Base-by-base conservation (phyloP, 2,888 invertebrate genomes). In the Apotomis capreana region DNA sequence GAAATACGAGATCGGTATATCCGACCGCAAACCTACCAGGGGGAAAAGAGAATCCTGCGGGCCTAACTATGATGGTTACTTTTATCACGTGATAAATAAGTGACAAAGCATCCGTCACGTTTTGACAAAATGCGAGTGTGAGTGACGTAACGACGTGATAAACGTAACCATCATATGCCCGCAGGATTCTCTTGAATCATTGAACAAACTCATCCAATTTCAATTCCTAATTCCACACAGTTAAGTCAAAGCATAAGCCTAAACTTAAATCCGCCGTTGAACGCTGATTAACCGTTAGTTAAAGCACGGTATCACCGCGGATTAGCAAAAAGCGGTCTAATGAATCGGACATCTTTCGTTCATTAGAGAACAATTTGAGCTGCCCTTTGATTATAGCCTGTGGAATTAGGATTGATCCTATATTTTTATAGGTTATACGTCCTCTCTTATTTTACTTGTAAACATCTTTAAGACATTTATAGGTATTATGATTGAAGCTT, bases 321-420 rank as follows among this genome's bases (percentile, higher is more conserved):
- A 59, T 68, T 68, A 63, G 72, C 52, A 63, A 63, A 68, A 59
- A 63, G 15, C 58, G 52, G 54, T 57, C 49, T 71, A 71, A 71
- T 71, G 62, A 72, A 72, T 68, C 72, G 63, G 72, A 72, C 68
- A 68, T 72, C 68, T 72, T 71, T 59, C 68, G 46, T 68, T 68
- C 68, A 62, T 68, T 72, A 72, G 36, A 58, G 68, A 72, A 52
- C 68, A 68, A 72, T 68, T 71, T 57, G 65, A 15, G 59, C 46
- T 44, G 59, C 60, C 61, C 54, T 69, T 13, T 61, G 61, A 61
- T 69, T 69, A 60, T 0, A 9, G 51, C 26, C 51, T 8, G 58
- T 51, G 36, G 51, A 68, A 68, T 68, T 57, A 65, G 57, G 61
- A 68, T 51, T 57, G 57, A 46, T 57, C 46, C 3, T 10, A n/a